A percentile compares a stretch with the other conserved stretches of the same genome.
Conservation (phyloP, 1,140 invertebrate species). For the Drosophila parabipectinata region DNA sequence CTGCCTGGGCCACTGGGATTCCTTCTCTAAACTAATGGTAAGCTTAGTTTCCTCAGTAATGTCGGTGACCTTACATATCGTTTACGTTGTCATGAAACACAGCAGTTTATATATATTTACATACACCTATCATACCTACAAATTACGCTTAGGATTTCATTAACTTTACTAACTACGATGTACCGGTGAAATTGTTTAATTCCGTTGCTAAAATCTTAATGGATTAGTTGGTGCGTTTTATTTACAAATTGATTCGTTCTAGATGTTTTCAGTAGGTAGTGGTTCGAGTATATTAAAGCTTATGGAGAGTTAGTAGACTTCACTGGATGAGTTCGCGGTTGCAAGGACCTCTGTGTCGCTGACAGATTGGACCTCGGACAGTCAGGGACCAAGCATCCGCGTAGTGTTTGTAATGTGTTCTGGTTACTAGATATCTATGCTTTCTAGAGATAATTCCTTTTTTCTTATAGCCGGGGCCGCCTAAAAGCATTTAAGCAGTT, state of each 20-base stretch:
- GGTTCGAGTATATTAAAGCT: slow-evolving; percentile 65
- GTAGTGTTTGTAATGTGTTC: neutral
- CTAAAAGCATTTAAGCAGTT: slow-evolving; percentile 13
- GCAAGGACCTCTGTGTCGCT: slow-evolving; percentile 13
- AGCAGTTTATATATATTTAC: slow-evolving; percentile 74
- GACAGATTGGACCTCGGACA: slow-evolving; percentile 25
- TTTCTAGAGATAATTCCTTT: neutral
- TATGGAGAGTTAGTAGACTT: slow-evolving; percentile 76
- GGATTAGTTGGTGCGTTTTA: slow-evolving; percentile 80
- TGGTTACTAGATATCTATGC: neutral
- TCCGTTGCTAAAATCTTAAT: slow-evolving; percentile 77
- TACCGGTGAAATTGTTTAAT: slow-evolving; percentile 39
- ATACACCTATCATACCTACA: slow-evolving; percentile 47
- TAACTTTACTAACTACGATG: slow-evolving; percentile 72
- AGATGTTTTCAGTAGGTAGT: slow-evolving; percentile 31
- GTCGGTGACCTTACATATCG: slow-evolving; percentile 43
- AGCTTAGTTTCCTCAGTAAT: slow-evolving; percentile 29
- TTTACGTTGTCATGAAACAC: slow-evolving; percentile 83
- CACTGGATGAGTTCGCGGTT: slow-evolving; percentile 49
- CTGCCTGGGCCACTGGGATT: neutral
- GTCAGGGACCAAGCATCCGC: neutral
- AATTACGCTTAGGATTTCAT: slow-evolving; percentile 56
- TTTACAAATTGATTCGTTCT: slow-evolving; percentile 74
- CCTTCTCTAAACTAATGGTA: slow-evolving; percentile 48
- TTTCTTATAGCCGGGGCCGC: slow-evolving; percentile 7